Evolutionary conservation across 2,113 vertebrate species (phyloP).

Genomic region (Clarias magur): DNA sequence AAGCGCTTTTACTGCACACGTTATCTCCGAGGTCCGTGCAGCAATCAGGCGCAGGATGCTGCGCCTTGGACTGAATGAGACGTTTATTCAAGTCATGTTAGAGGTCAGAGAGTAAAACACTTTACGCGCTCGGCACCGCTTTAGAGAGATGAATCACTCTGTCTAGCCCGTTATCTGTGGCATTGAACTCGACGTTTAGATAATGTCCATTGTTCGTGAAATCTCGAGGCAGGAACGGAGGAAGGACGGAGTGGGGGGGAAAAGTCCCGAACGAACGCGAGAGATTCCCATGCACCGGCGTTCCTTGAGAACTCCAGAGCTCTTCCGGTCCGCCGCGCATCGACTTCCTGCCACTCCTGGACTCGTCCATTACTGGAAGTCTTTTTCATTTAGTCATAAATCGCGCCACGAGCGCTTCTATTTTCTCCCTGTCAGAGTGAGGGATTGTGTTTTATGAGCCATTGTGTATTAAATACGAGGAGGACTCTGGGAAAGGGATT

Average conservation of each 20-base stretch:
- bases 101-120: neutral
- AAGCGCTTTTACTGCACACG: neutral
- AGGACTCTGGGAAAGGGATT: conserved; percentile 97
- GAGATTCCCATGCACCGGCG: conserved; percentile 81
- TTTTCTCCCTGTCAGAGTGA: conserved; percentile 99
- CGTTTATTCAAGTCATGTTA: neutral
- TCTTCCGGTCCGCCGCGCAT: conserved; percentile 80
- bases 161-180: conserved; percentile 82
- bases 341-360: conserved; percentile 89
- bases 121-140: conserved; percentile 40
- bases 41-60: neutral
- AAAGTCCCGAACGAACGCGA: conserved; percentile 84
- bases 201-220: conserved; percentile 90
- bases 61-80: neutral
- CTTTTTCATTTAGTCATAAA: conserved; percentile 99
- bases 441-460: conserved; percentile 99
- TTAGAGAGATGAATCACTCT: conserved; percentile 84
- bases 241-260: conserved; percentile 72
- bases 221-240: conserved; percentile 74
- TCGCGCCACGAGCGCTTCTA: conserved; percentile 99
- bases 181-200: conserved; percentile 94
- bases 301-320: conserved; percentile 83
- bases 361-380: conserved; percentile 84
- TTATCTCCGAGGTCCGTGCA: neutral
- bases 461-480: conserved; percentile 99